Conservation (phyloP, 2,113 vertebrate genomes). For the Neoarius graeffei region DNA sequence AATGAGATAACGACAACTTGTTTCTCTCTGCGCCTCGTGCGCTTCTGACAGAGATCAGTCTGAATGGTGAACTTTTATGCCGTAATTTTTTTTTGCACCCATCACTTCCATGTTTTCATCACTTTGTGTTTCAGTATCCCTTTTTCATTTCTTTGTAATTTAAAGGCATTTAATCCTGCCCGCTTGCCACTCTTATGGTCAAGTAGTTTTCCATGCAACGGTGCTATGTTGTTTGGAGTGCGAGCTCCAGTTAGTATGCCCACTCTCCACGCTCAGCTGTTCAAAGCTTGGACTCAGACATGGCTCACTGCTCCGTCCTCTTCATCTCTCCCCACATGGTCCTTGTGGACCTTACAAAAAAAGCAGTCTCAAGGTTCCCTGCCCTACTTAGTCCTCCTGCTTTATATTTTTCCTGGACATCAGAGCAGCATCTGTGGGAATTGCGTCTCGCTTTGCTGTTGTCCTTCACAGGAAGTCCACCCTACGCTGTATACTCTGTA, state of each 20-base stretch:
- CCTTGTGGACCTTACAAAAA: constrained; percentile 47
- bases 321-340: constrained; percentile 36
- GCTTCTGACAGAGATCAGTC: not conserved
- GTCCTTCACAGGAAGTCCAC: constrained; percentile 19
- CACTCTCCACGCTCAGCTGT: not conserved
- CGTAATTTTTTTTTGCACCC: not conserved
- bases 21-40: not conserved
- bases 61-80: not conserved
- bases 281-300: constrained; percentile 40
- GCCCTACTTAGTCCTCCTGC: constrained; percentile 48
- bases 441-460: constrained; percentile 51
- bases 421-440: constrained; percentile 47
- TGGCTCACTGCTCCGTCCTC: constrained; percentile 55
- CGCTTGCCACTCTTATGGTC: not conserved
- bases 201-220: not conserved
- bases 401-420: constrained; percentile 64
- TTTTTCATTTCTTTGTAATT: not conserved
- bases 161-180: not conserved
- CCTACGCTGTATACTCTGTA: constrained; percentile 27
- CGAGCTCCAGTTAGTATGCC: not conserved
- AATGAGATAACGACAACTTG: not conserved
- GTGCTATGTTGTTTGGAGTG: not conserved
- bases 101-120: not conserved
- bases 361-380: constrained; percentile 46
- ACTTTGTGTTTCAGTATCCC: not conserved